Conservation (phyloP, 2,797 vertebrate genomes). For the Tinamus major region DNA sequence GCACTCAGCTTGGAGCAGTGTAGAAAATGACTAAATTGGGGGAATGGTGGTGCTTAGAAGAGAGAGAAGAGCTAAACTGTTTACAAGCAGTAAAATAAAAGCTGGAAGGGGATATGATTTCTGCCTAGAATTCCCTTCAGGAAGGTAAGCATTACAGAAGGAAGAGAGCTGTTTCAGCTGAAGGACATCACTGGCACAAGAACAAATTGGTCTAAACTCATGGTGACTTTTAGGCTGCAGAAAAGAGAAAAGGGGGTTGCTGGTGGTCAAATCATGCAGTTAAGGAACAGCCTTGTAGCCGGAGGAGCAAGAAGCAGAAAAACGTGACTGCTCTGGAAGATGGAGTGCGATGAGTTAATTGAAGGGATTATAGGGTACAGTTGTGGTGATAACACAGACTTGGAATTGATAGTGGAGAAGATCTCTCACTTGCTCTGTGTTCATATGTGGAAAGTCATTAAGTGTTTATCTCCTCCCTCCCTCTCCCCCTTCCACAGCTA, state of each 20-base stretch:
- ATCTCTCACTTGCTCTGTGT: not conserved
- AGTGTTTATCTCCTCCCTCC: not conserved
- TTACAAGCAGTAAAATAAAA: not conserved
- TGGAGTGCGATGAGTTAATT: not conserved
- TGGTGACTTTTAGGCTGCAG: not conserved
- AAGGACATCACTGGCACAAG: not conserved
- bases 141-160: not conserved
- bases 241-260: not conserved
- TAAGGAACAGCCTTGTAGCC: not conserved
- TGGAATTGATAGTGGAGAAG: not conserved
- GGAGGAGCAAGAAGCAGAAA: not conserved
- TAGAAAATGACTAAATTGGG: not conserved
- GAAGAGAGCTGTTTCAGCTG: not conserved
- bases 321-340: not conserved
- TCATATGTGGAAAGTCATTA: not conserved
- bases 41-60: not conserved
- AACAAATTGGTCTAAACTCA: not conserved
- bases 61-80: not conserved
- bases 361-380: not conserved
- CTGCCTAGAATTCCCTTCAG: not conserved
- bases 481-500: not conserved
- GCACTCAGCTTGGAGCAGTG: not conserved
- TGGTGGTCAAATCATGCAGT: not conserved
- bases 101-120: not conserved
- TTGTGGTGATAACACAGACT: not conserved